Percentiles rank a stretch among this genome's conserved stretches.
These are phyloP conservation scores for Trididemnum miniatum DNA, from an alignment of 23 tunicate species.

Conservation along the genomic window DNA sequence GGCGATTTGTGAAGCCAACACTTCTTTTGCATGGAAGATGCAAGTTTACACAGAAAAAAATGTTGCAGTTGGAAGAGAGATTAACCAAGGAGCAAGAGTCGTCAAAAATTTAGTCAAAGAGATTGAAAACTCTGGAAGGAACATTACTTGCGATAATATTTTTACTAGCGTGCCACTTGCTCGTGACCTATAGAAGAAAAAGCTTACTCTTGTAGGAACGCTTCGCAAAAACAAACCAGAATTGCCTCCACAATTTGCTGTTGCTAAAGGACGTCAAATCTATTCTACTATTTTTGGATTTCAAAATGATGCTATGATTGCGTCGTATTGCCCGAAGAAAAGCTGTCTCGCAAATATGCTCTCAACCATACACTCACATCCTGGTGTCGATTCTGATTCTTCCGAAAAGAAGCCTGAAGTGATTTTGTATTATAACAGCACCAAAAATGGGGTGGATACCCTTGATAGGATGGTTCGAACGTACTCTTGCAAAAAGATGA, in stretches of 20 bases:
- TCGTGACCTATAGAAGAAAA: neutral
- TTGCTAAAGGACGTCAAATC: constrained; percentile 12
- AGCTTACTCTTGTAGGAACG: constrained; percentile 7
- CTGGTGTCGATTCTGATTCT: constrained; percentile 1
- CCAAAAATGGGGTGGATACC: constrained; percentile 21
- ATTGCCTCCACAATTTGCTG: constrained; percentile 13
- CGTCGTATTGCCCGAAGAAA: constrained; percentile 22
- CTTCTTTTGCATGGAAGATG: constrained; percentile 36
- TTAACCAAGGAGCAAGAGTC: constrained; percentile 35
- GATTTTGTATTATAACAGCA: constrained; percentile 25
- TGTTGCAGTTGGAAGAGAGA: constrained; percentile 25
- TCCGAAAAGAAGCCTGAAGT: constrained; percentile 21
- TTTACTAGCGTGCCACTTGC: constrained; percentile 29
- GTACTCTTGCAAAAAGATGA: constrained; percentile 32
- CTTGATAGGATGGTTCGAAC: constrained; percentile 29
- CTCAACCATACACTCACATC: constrained; percentile 17
- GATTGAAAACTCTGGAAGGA: constrained; percentile 29
- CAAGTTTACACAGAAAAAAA: constrained; percentile 32
- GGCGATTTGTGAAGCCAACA: constrained; percentile 32
- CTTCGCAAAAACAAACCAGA: constrained; percentile 27
- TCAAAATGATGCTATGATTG: constrained; percentile 16
- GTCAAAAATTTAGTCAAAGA: constrained; percentile 29
- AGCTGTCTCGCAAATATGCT: neutral
- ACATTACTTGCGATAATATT: constrained; percentile 24
- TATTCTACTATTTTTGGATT: constrained; percentile 22